Base-by-base conservation (phyloP, 2,113 vertebrate species). In the Pogona vitticeps region DNA sequence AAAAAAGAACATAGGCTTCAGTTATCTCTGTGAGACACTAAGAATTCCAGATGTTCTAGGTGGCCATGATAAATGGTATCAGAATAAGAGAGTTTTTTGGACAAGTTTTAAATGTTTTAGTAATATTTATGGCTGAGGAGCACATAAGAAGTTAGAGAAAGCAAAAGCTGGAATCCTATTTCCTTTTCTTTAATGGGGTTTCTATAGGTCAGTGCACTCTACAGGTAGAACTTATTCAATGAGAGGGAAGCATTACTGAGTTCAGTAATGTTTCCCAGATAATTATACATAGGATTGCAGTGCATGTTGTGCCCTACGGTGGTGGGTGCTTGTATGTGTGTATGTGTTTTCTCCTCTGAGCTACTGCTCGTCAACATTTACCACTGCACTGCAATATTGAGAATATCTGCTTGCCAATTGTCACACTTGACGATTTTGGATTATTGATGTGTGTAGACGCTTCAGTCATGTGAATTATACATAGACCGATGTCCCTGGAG, bases 361-460 rank as follows among this genome's bases (percentile, higher is more conserved):
- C n/a, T n/a, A n/a, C 63, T 61, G 20, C 23, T 12, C 9, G 13
- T 68, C 65, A 12, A 31, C 28, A 31, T 28, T 68, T 68, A 13
- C 28, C 65, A 28, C 65, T n/a, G 7, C 4, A 31, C 28, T 10
- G 28, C 31, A 61, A 71, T 28, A 23, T 31, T 20, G 80, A 75
- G 91, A 38, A 81, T 76, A 3, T 85, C 71, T 89, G 15, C 82
- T 90, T 89, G 56, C 67, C 76, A 91, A 2, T 67, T 59, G 56
- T 68, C 82, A 40, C 63, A 68, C 36, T 82, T n/a, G 26, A 38
- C 80, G 63, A 67, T 79, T 91, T 91, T 88, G 91, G 73, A 85
- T 88, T 88, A 21, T 38, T 59, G 70, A 9, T 76, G 20, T 14
- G 86, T 85, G 77, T 90, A 75, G 78, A 76, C 40, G 52, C 63